Evolutionary conservation across 92 coral and sea anemone genomes (phyloP), one percentile per base, ranked within the genome.

Genomic region (Bergia puertoricense): DNA sequence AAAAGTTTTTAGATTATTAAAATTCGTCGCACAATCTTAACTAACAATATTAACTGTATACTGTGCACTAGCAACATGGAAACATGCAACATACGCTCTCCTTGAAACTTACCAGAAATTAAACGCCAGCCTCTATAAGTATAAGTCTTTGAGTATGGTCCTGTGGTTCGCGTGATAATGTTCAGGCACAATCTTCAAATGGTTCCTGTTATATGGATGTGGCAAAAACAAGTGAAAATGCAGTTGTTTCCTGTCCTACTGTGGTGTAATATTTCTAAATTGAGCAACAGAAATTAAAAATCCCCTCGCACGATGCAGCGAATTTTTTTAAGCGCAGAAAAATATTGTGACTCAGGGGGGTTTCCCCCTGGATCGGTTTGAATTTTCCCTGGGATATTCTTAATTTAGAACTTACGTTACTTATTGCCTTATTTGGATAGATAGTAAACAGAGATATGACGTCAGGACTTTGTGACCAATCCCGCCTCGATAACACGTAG

Each of bases 251-350:
- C 22, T 44, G 36, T 30, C 22, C n/a, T 83, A 10, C n/a, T 43
- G 18, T n/a, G 44, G 62, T 15, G 79, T 36, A 84, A 84, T 67
- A 14, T 0, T 16, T 36, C 67, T 15, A 44, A 44, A 71, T 69
- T 84, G 79, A 84, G 79, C 71, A 80, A 71, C 87, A 84, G 87
- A 84, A 84, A 69, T 16, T 0, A 71, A 69, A 56, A 39, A 48
- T 56, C 50, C 20, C 30, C 37, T 54, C 42, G 38, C 43, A 8
- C 72, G 5, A 23, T 41, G 50, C 6, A 39, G 65, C 38, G 69
- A n/a, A 80, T 59, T 56, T 81, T 37, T 10, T 15, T 38, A 42
- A 11, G 48, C 86, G 50, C 8, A 37, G 38, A 57, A 81, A 65
- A 81, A 16, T 20, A 39, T n/a, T 14, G 50, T 76, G 80, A 16